Base-by-base conservation (phyloP, 2,113 vertebrate species). In the Grallaria varia region DNA sequence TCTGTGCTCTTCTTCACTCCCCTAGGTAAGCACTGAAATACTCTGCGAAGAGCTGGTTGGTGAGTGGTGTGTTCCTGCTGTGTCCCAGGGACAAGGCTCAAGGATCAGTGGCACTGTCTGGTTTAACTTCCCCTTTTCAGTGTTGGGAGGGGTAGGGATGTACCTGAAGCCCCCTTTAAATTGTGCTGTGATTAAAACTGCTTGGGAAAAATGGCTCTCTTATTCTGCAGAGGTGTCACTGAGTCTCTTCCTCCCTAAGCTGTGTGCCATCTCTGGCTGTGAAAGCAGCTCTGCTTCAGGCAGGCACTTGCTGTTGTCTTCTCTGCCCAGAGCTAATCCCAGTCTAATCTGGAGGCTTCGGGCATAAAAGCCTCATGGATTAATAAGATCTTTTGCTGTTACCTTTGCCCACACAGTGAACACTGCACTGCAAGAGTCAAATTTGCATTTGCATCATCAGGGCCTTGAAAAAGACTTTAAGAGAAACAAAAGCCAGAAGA, bases 1-100 rank as follows among this genome's bases (percentile, higher is more conserved):
- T 98, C 99, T 0, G 81, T 79, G 0, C 27, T 98, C 60, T 98
- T 99, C 97, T 99, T 99, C 93, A 99, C 99, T 49, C 99, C 99
- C 5, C 68, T 99, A 31, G 99, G 99, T 99, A 98, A 35, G 95
- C n/a, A 44, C 37, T 55, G 74, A 19, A 49, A 63, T 64, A 42
- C 33, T 71, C 18, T 81, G 79, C 42, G n/a, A 22, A 47, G 14
- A 37, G 31, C 56, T 84, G 35, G 44, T 16, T 45, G 4, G 5
- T 35, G 49, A 42, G 22, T 60, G 77, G 19, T 53, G 33, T 27
- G 12, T 37, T 75, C 30, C 60, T 82, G 31, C 64, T 55, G 9
- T 25, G 25, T 40, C 69, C 49, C 53, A 83, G 58, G 31, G 39
- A 33, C 16, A 4, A 15, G n/a, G n/a, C 42, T 82, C 35, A 4